Base-by-base conservation (phyloP, 2,888 invertebrate genomes). In the Reticulitermes lucifugus region DNA sequence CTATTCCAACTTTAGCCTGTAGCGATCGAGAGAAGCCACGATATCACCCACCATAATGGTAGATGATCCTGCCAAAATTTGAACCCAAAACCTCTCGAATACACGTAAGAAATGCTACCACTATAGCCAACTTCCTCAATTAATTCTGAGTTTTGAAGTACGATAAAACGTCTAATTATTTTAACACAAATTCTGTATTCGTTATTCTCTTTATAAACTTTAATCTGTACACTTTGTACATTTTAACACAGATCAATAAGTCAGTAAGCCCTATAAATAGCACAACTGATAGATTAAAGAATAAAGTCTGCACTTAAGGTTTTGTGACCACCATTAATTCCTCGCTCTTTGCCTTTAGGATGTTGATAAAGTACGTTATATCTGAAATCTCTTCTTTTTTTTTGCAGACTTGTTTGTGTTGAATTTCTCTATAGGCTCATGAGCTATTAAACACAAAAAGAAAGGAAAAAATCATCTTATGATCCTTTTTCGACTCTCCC, bases 381-480 rank as follows among this genome's bases (percentile, higher is more conserved):
- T 73, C 73, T 41, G 18, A 71, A 71, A 71, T 35, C 25, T 71
- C 5, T 79, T 29, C 41, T 9, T 25, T 25, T 35, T 35, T 35
- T 35, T 35, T 35, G 4, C 35, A 25, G 60, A 35, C 65, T 70
- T 81, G 81, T 65, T 81, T 81, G 70, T 81, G 41, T 51, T 79
- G 51, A 79, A 79, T 51, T 79, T 46, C 46, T 81, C 22, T 81
- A 81, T 81, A 81, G 81, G 81, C 81, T 70, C n/a, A 70, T 70
- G 81, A 81, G 65, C 70, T 81, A 81, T 81, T 81, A 81, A 81
- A n/a, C 46, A 81, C 46, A 81, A 70, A 70, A 81, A 46, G 81
- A 35, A 70, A 46, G 80, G 70, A 70, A 81, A 46, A 81, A 81
- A 70, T 81, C 70, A 81, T 81, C 81, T 81, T 81, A 43, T 46